Conservation (phyloP, 1,140 invertebrate genomes). For the Globodera rostochiensis region DNA sequence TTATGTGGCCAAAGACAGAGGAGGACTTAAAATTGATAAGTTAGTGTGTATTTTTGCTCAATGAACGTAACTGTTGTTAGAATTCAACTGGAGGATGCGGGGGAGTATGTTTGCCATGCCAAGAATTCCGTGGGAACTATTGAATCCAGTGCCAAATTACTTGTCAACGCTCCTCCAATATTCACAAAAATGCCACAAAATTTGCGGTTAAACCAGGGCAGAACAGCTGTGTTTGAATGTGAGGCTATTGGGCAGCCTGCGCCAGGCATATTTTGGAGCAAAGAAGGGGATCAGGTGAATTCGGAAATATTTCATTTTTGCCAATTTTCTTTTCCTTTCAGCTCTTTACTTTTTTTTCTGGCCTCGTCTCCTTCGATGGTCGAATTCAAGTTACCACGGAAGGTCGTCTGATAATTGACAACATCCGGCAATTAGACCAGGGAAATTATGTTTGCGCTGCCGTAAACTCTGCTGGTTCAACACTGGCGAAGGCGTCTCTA, state of each 20-base stretch:
- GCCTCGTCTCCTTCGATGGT: constrained; percentile 47
- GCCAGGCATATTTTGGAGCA: constrained; percentile 52
- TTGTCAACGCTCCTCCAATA: constrained; percentile 49
- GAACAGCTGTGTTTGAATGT: constrained; percentile 50
- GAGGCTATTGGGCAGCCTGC: constrained; percentile 45
- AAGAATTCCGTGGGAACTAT: constrained; percentile 51
- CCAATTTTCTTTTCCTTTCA: constrained; percentile 11
- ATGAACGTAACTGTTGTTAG: constrained; percentile 9
- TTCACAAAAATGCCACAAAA: constrained; percentile 46
- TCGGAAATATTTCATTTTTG: constrained; percentile 16
- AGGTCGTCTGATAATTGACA: constrained; percentile 44
- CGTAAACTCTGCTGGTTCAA: constrained; percentile 51
- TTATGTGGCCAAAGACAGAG: constrained; percentile 51
- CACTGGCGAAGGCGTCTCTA: constrained; percentile 44
- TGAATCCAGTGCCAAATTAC: constrained; percentile 41
- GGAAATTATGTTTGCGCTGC: constrained; percentile 50
- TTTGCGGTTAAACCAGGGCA: constrained; percentile 34
- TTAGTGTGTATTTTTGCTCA: not conserved
- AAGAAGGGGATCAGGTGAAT: constrained; percentile 49
- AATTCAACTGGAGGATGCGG: constrained; percentile 49
- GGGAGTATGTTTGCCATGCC: constrained; percentile 47
- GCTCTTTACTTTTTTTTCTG: constrained; percentile 47
- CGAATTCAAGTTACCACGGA: constrained; percentile 52
- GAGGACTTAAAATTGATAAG: constrained; percentile 47
- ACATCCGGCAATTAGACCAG: constrained; percentile 38